Percentiles rank a stretch among this genome's conserved stretches.
Conservation (phyloP, 2,797 vertebrate species). For the Tympanoctomys barrerae region DNA sequence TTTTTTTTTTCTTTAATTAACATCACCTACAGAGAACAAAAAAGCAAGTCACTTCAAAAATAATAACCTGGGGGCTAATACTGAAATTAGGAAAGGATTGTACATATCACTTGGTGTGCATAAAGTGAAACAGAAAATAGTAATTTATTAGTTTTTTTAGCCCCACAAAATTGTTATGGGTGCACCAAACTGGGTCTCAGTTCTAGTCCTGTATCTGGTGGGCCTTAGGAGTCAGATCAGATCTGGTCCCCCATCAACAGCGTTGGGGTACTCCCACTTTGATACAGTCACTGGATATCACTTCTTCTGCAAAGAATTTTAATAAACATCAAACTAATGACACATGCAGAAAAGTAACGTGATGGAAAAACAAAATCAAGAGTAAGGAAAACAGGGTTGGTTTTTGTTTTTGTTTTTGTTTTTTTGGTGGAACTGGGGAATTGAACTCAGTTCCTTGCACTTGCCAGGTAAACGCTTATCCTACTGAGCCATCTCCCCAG, state of each 20-base stretch:
- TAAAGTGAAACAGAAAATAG: not conserved
- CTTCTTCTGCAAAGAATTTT: not conserved
- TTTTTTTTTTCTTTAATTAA: not conserved
- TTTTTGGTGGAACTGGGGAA: too few species aligned
- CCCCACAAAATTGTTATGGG: not conserved
- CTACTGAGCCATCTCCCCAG: too few species aligned
- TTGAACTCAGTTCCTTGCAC: too few species aligned
- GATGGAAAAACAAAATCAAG: not conserved
- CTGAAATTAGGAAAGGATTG: not conserved
- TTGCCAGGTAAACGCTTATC: too few species aligned
- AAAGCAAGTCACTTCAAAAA: not conserved
- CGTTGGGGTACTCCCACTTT: not conserved
- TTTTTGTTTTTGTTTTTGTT: too few species aligned
- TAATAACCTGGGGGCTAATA: not conserved
- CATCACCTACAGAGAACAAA: not conserved
- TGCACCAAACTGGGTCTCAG: not conserved
- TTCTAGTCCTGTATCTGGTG: not conserved
- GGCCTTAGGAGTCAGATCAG: not conserved
- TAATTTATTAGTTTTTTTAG: not conserved
- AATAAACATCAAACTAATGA: not conserved
- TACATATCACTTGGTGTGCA: not conserved
- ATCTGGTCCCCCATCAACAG: not conserved
- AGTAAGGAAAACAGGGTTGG: not conserved
- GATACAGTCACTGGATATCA: not conserved
- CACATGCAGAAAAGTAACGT: not conserved